Conservation (phyloP, 1,140 invertebrate genomes). For the Caenorhabditis remanei region DNA sequence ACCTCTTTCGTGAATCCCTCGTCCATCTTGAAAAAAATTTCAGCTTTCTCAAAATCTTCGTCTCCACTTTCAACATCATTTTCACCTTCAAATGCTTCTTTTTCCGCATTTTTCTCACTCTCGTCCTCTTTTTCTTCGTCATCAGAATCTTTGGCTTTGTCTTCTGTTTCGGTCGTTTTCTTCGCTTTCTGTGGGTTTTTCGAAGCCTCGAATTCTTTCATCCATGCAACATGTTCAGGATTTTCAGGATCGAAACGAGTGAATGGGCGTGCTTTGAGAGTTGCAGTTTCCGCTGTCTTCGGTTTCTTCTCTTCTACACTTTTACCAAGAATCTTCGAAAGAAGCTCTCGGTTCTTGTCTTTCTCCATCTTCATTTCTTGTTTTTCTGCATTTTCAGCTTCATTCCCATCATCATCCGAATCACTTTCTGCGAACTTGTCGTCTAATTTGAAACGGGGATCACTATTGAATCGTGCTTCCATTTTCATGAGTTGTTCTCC, state of each 20-base stretch:
- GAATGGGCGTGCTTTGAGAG: slow-evolving; percentile 49
- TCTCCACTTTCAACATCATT: neutral
- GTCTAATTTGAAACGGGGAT: slow-evolving; percentile 59
- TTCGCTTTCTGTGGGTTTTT: neutral
- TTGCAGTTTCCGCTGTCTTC: neutral
- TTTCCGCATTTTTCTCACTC: neutral
- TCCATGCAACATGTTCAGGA: slow-evolving; percentile 53
- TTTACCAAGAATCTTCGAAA: slow-evolving; percentile 56
- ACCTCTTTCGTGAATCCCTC: slow-evolving; percentile 54
- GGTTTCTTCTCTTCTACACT: slow-evolving; percentile 48
- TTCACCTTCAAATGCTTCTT: neutral
- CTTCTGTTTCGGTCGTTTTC: neutral
- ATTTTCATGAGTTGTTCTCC: slow-evolving; percentile 58
- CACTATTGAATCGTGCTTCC: slow-evolving; percentile 55
- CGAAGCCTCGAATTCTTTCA: slow-evolving; percentile 45
- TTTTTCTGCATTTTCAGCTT: neutral
- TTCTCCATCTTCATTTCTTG: slow-evolving; percentile 56
- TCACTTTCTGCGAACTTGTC: slow-evolving; percentile 58
- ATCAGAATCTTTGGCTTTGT: neutral
- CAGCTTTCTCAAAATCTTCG: slow-evolving; percentile 17
- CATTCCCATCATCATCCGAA: slow-evolving; percentile 32
- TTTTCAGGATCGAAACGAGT: slow-evolving; percentile 60
- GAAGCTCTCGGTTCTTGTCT: slow-evolving; percentile 51
- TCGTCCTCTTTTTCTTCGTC: slow-evolving; percentile 5
- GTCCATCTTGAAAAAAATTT: slow-evolving; percentile 57